Evolutionary conservation across 2,888 invertebrate genomes (phyloP).

Genomic region (Octodonta nipae): DNA sequence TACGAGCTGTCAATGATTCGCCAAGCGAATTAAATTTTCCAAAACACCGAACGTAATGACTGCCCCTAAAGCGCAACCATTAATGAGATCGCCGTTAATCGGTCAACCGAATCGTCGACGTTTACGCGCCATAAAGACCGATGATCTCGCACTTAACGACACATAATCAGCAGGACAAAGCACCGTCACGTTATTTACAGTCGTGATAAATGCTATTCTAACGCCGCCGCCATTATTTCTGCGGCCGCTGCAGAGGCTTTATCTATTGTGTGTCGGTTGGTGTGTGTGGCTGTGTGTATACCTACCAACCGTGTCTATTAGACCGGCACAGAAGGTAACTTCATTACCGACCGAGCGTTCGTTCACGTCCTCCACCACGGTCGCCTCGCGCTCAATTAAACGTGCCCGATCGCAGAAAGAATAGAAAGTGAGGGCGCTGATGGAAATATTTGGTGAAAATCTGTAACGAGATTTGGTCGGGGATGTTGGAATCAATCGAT

Average conservation of each 20-base stretch:
- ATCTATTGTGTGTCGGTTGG: too few species aligned
- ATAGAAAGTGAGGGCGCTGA: neutral
- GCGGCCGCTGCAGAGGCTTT: too few species aligned
- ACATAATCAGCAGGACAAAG: slow-evolving; percentile 28
- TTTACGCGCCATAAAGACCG: slow-evolving; percentile 31
- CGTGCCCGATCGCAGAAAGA: slow-evolving; percentile 22
- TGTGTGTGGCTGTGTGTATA: too few species aligned
- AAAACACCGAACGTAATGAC: too few species aligned
- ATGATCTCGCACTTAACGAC: slow-evolving; percentile 27
- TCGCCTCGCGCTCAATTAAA: slow-evolving; percentile 46
- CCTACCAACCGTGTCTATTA: too few species aligned
- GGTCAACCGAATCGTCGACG: slow-evolving; percentile 13
- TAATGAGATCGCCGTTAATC: slow-evolving; percentile 3
- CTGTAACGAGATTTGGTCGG: slow-evolving; percentile 1
- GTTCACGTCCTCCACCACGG: slow-evolving; percentile 23
- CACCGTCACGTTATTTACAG: slow-evolving; percentile 24
- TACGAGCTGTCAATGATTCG: too few species aligned
- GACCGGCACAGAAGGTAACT: slow-evolving; percentile 26
- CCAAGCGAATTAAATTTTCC: too few species aligned
- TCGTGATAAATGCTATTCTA: slow-evolving; percentile 24
- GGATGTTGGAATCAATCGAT: too few species aligned
- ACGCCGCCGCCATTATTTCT: slow-evolving; percentile 26
- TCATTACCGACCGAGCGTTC: slow-evolving; percentile 21
- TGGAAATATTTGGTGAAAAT: neutral
- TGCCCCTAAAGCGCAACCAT: too few species aligned